Evolutionary conservation across 2,888 invertebrate species (phyloP), one percentile per base, ranked within the genome.

Genomic region (Ectemnius lituratus): DNA sequence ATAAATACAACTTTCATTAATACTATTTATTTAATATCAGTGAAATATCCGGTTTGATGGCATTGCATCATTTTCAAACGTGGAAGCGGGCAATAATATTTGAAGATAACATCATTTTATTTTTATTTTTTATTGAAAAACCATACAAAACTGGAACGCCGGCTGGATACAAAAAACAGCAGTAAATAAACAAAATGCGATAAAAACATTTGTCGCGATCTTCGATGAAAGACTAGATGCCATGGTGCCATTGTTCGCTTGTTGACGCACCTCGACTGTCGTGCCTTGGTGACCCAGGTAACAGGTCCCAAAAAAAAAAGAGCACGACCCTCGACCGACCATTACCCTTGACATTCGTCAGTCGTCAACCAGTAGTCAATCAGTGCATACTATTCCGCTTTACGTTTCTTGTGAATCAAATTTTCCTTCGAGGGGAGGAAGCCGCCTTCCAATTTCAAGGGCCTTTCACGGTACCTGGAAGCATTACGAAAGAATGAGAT

Each of bases 341-440:
- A 66, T 72, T 52, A 11, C 61, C 13, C 18, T 71, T 57, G 59
- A 73, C 71, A 63, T 63, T 76, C 62, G 63, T 75, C 73, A 69
- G 67, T 79, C 62, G 62, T 78, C 67, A 62, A 46, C 65, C 5
- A 11, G 14, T n/a, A 6, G 2, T 57, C 6, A 37, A 37, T 37
- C 4, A 37, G 37, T 37, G 37, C 28, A 45, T 45, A 62, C 79
- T 74, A 86, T 28, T 88, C 85, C 60, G 78, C 75, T 71, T 86
- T 87, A 61, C 86, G 87, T 70, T 90, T 89, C 71, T 88, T 88
- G 73, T 87, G 84, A 45, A 85, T 74, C 28, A 87, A 89, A 70
- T 88, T 89, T 76, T 88, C 83, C 76, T 89, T 90, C 59, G 90
- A 90, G 5, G 90, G 90, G 18, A 90, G 83, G 75, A 90, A 90